Base-by-base conservation (phyloP, 2,113 vertebrate species). In the Lagopus muta region DNA sequence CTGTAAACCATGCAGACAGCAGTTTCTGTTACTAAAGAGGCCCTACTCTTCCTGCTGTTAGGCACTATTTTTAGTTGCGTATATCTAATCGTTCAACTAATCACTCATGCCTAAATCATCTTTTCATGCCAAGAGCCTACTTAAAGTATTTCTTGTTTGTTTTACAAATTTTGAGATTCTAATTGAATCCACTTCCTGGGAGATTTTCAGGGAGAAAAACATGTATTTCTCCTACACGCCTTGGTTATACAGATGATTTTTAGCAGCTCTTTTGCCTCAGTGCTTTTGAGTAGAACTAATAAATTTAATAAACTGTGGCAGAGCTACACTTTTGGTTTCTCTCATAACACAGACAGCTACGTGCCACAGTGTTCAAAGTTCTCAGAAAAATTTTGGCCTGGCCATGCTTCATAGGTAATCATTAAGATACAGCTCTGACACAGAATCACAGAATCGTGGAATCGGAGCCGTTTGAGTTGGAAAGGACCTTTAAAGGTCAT, bases 51-150 rank as follows among this genome's bases (percentile, higher is more conserved):
- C 84, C 87, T 71, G 75, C 82, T 91, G 42, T 66, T 64, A 91
- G 60, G 85, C 66, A 25, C 57, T 89, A 77, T 88, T 95, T 91
- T 86, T 88, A 89, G 72, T 66, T 71, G 78, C 30, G 92, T 89
- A 24, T 82, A 52, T 82, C 75, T 86, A 86, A 93, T 89, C 19
- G 72, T 65, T 81, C 83, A 78, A 86, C 67, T 92, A 78, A 94
- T 92, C 89, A 82, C 45, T 94, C 75, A 50, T 38, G 60, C 25
- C 82, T 60, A 47, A 91, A 32, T 45, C 64, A 16, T 61, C 54
- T 82, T 93, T 87, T 77, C 58, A 86, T 70, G 82, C 73, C 65
- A 93, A 82, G 81, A 89, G 89, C 28, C 60, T 64, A 82, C 74
- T 94, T 73, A 24, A 60, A 77, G 47, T 30, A 43, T 32, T 14